phyloP scores from a whole-genome alignment of 64 coral and sea anemone genomes.

The Montipora cactus region DNA sequence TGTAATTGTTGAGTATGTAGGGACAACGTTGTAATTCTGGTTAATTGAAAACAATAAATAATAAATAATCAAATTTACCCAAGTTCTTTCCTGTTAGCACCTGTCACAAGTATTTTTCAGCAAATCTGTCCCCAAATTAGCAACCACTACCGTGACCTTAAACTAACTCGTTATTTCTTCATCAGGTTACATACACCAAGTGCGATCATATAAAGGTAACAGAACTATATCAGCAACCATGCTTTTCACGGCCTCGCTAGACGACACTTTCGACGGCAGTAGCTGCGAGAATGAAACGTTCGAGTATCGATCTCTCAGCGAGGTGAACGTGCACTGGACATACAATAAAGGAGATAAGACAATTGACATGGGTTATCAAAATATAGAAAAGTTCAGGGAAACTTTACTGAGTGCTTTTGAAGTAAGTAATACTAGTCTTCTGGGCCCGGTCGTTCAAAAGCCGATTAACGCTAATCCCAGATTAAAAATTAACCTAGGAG shows the following conservation, averaged over 20 bases:
- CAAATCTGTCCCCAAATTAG: no score
- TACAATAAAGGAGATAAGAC: constrained; percentile 93
- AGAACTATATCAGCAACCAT: constrained; percentile 95
- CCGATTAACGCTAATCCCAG: no score
- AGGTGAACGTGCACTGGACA: constrained; percentile 89
- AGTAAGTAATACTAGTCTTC: neutral
- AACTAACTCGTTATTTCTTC: neutral
- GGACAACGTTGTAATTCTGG: no score
- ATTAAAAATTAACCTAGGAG: no score
- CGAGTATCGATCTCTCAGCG: constrained; percentile 90
- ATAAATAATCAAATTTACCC: no score
- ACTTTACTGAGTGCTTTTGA: constrained; percentile 29
- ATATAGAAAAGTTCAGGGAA: constrained; percentile 77
- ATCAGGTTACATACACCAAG: constrained; percentile 96
- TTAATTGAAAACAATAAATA: no score
- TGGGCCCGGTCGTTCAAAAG: no score
- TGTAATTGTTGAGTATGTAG: no score
- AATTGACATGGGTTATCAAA: constrained; percentile 95
- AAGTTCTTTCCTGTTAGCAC: no score
- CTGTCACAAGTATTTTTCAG: no score
- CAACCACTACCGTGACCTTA: no score
- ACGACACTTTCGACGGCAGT: constrained; percentile 76
- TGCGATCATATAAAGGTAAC: constrained; percentile 72
- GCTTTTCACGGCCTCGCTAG: constrained; percentile 82
- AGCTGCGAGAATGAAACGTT: constrained; percentile 87